phyloP scores from a whole-genome alignment of 2,888 invertebrate species.

The Tetropium fuscum region DNA sequence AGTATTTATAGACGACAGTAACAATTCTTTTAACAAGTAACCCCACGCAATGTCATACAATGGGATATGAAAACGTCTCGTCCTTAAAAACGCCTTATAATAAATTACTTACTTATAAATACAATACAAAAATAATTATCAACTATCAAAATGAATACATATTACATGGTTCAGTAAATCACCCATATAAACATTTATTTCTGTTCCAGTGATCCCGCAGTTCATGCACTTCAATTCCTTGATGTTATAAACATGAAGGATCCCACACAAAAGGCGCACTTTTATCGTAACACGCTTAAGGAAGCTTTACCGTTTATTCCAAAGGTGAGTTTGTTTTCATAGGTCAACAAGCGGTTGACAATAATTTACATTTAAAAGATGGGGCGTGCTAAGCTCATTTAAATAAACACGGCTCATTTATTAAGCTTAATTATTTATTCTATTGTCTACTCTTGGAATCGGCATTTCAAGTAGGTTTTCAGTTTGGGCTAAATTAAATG shows the following conservation, averaged over 20 bases:
- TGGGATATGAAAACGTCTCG: too few relatives aligned
- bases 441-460: conserved; percentile 1
- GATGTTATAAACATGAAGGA: conserved; percentile 95
- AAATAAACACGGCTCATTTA: conserved; percentile 2
- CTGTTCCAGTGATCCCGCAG: conserved; percentile 82
- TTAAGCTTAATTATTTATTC: conserved; percentile 2
- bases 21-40: too few relatives aligned
- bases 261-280: conserved; percentile 87
- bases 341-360: not conserved
- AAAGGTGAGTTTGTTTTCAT: conserved; percentile 74
- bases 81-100: too few relatives aligned
- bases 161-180: too few relatives aligned
- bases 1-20: too few relatives aligned
- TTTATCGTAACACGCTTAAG: conserved; percentile 88
- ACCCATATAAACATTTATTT: conserved; percentile 19
- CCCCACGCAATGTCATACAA: too few relatives aligned
- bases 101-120: too few relatives aligned
- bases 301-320: conserved; percentile 91
- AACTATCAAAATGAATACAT: too few relatives aligned
- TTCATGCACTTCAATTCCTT: conserved; percentile 92
- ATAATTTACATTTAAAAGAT: conserved; percentile 9
- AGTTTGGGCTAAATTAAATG: too few relatives aligned
- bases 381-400: not conserved
- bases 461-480: conserved; percentile 1
- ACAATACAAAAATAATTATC: too few relatives aligned